These are phyloP conservation scores for Sorex fumeus DNA, from an alignment of 2,113 vertebrate genomes.

Conservation along the genomic window DNA sequence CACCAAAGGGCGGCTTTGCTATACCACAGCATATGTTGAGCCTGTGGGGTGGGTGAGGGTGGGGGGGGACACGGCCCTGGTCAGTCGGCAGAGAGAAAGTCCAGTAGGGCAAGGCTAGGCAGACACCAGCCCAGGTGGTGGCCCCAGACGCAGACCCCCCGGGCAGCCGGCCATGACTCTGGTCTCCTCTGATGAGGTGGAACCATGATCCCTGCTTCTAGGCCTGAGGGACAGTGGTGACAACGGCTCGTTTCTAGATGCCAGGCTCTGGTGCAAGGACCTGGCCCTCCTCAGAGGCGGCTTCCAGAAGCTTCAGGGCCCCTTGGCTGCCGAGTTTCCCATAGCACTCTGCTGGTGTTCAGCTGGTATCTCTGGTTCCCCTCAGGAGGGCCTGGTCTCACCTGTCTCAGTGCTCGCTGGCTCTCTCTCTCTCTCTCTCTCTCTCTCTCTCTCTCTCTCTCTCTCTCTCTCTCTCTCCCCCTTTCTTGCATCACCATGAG, in stretches of 20 bases:
- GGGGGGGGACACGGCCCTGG: no score
- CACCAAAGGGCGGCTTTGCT: neutral
- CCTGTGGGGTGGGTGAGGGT: no score
- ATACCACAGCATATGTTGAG: no score
- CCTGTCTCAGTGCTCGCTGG: no score
- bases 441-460: no score
- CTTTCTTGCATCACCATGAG: no score
- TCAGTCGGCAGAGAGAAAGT: no score
- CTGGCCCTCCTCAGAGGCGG: constrained; percentile 77
- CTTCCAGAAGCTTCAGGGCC: constrained; percentile 81
- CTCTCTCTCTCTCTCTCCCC: no score
- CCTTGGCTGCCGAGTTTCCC: constrained; percentile 87
- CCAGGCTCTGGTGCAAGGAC: constrained; percentile 82
- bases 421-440: no score
- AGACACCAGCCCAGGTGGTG: neutral
- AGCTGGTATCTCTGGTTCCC: constrained; percentile 79
- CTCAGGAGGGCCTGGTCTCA: constrained; percentile 34
- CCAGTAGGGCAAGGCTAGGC: no score
- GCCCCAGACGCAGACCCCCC: neutral
- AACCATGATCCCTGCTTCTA: neutral
- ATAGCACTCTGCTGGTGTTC: constrained; percentile 86
- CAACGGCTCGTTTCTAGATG: constrained; percentile 84
- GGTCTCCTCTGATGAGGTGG: no score
- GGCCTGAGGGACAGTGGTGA: neutral
- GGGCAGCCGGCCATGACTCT: neutral